Conservation (phyloP, 2,888 invertebrate genomes). For the Caenorhabditis sp. region DNA sequence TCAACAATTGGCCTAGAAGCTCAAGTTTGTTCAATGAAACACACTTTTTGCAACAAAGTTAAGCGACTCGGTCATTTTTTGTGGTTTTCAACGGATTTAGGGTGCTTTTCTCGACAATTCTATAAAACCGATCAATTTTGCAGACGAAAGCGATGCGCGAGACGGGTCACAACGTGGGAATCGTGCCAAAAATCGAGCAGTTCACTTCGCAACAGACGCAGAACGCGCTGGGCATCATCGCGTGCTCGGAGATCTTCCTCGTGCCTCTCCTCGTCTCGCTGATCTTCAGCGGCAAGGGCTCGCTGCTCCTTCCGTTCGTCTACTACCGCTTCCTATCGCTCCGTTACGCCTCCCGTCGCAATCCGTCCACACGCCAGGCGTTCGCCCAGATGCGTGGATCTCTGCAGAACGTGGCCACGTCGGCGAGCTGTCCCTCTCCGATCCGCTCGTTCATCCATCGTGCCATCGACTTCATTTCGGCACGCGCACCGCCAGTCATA, state of each 20-base stretch:
- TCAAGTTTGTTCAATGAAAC: too few species aligned
- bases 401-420: constrained; percentile 84
- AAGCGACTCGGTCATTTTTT: too few species aligned
- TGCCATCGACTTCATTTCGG: constrained; percentile 85
- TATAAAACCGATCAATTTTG: too few species aligned
- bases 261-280: constrained; percentile 82
- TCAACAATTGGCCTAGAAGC: too few species aligned
- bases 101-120: too few species aligned
- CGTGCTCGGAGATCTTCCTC: constrained; percentile 90
- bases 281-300: constrained; percentile 89
- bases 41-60: too few species aligned
- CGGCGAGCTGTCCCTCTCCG: constrained; percentile 85
- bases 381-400: constrained; percentile 89
- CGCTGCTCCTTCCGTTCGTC: constrained; percentile 92
- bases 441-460: constrained; percentile 83
- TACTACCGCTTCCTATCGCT: constrained; percentile 96
- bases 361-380: constrained; percentile 85
- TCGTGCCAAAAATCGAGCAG: constrained; percentile 50
- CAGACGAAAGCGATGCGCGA: constrained; percentile 43
- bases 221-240: constrained; percentile 85
- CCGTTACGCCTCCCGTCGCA: constrained; percentile 93
- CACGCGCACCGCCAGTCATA: constrained; percentile 84
- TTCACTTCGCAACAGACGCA: constrained; percentile 66
- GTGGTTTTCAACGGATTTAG: too few species aligned
- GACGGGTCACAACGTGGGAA: constrained; percentile 49